Conservation (phyloP, 2,113 vertebrate genomes). For the Stigmatopora nigra region DNA sequence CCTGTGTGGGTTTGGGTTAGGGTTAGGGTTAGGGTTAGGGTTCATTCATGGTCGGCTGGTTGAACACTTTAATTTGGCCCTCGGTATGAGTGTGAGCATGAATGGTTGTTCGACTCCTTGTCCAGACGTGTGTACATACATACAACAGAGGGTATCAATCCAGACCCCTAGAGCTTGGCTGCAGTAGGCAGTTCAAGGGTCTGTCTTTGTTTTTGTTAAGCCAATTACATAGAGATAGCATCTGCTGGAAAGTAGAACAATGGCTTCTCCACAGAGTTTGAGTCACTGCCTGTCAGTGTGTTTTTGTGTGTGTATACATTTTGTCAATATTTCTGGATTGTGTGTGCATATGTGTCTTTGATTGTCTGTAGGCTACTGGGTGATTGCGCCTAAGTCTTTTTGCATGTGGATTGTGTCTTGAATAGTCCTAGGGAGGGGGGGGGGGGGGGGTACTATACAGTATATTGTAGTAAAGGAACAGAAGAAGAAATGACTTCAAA, state of each 20-base stretch:
- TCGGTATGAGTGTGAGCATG: no score
- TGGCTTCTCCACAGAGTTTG: constrained; percentile 53
- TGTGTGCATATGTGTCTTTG: constrained; percentile 25
- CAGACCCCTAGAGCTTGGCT: constrained; percentile 41
- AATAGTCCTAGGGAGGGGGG: constrained; percentile 51
- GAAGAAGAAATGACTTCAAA: constrained; percentile 47
- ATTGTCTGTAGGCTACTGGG: constrained; percentile 38
- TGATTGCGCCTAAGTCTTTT: constrained; percentile 30
- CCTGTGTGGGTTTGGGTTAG: no score
- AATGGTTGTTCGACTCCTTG: no score
- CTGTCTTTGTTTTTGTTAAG: constrained; percentile 68
- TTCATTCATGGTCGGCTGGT: no score
- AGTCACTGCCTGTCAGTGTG: constrained; percentile 12
- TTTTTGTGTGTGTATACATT: background rate
- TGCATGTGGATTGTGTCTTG: constrained; percentile 34
- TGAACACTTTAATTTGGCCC: no score
- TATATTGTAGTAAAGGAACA: constrained; percentile 29
- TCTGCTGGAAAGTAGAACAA: constrained; percentile 68
- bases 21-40: no score
- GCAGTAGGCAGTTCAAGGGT: constrained; percentile 59
- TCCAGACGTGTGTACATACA: constrained; percentile 41
- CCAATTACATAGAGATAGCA: constrained; percentile 70
- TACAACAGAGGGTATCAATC: constrained; percentile 50
- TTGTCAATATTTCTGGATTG: constrained; percentile 28
- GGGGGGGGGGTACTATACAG: no score